These are phyloP conservation scores for Phrixothrix hirtus DNA, from an alignment of 2,888 invertebrate species.

Conservation along the genomic window DNA sequence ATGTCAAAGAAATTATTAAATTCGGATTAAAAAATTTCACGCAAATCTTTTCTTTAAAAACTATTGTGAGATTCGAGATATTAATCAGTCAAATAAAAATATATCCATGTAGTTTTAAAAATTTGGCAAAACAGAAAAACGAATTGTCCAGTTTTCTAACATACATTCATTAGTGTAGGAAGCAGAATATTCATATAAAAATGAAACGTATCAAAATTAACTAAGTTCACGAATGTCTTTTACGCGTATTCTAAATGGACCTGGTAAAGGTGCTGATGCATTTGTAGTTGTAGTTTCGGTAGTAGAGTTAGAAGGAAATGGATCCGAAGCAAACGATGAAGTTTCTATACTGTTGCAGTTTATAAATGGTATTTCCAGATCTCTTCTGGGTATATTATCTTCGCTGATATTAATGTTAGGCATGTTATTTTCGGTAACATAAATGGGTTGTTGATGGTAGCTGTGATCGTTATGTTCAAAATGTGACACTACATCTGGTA, in stretches of 20 bases:
- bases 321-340: not conserved
- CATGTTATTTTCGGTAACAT: constrained; percentile 2
- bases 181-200: not conserved
- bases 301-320: not conserved
- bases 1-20: too few relatives aligned
- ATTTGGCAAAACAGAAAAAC: too few relatives aligned
- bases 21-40: too few relatives aligned
- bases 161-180: not conserved
- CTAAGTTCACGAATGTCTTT: constrained; percentile 14
- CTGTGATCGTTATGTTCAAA: constrained; percentile 19
- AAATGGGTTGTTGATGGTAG: constrained; percentile 6
- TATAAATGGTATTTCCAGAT: constrained; percentile 1
- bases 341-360: constrained; percentile 5
- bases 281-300: constrained; percentile 7
- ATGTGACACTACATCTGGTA: not conserved
- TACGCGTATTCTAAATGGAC: constrained; percentile 17
- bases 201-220: constrained; percentile 6
- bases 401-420: not conserved
- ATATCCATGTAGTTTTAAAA: too few relatives aligned
- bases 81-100: too few relatives aligned
- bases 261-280: not conserved
- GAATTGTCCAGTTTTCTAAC: too few relatives aligned
- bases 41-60: too few relatives aligned
- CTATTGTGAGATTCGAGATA: too few relatives aligned
- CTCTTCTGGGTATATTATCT: not conserved